A percentile compares a stretch with the other conserved stretches of the same genome.
Evolutionary conservation across 1,140 invertebrate species (phyloP).

Genomic region (Heliconius melpomene): DNA sequence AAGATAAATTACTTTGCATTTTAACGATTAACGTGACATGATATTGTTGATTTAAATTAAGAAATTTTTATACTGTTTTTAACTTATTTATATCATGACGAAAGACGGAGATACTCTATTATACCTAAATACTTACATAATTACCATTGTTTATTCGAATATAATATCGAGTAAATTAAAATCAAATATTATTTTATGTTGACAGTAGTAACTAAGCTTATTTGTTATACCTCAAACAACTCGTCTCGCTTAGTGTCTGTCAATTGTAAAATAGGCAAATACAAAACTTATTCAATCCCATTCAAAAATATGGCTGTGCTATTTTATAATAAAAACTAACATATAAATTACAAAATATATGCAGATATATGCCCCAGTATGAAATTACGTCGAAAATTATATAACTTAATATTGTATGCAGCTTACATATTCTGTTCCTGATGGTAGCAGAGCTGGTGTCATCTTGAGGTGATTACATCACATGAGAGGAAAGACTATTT

Average conservation of each 20-base stretch:
- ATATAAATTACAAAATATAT: neutral
- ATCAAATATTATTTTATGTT: too few species aligned
- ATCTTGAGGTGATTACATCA: slow-evolving; percentile 24
- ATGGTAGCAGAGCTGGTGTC: neutral
- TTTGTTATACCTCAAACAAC: too few species aligned
- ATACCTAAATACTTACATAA: too few species aligned
- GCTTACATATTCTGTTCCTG: neutral
- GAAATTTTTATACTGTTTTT: neutral
- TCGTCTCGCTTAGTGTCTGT: too few species aligned
- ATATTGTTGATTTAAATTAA: neutral
- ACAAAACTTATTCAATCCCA: too few species aligned
- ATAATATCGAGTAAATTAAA: too few species aligned
- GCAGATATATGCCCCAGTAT: neutral
- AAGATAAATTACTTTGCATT: neutral
- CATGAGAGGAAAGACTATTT: slow-evolving; percentile 13
- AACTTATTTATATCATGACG: too few species aligned
- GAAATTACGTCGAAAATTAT: neutral
- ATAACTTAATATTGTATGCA: neutral
- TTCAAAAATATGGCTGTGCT: neutral
- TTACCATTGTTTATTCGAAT: too few species aligned
- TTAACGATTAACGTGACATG: neutral
- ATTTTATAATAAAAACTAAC: neutral
- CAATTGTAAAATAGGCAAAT: too few species aligned
- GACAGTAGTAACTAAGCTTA: too few species aligned
- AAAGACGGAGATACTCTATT: too few species aligned